phyloP scores from a whole-genome alignment of 2,113 vertebrate species.

The Xenopus laevis region DNA sequence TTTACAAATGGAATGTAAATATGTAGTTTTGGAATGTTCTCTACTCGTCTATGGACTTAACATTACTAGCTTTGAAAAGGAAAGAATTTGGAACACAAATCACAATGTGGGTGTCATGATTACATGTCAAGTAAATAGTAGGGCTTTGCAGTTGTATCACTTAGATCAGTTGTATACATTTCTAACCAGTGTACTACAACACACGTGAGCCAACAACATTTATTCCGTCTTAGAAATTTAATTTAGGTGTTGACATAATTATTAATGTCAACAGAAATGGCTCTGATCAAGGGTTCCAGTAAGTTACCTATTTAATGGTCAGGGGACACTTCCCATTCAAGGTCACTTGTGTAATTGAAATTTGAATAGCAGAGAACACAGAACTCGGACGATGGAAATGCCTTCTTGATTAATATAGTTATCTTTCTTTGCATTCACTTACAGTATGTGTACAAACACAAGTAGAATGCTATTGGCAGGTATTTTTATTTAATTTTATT shows the following conservation, averaged over 20 bases:
- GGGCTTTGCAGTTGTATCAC: not conserved
- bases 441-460: constrained; percentile 10
- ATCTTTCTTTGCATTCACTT: constrained; percentile 48
- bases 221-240: constrained; percentile 8
- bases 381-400: constrained; percentile 51
- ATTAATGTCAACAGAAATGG: constrained; percentile 24
- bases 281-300: constrained; percentile 21
- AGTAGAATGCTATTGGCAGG: constrained; percentile 4
- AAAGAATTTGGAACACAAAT: too few relatives aligned
- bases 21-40: too few relatives aligned
- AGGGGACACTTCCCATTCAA: constrained; percentile 48
- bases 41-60: too few relatives aligned
- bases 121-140: too few relatives aligned
- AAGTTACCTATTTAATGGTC: constrained; percentile 42
- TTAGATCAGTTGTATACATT: not conserved
- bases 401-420: constrained; percentile 50
- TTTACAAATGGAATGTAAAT: too few relatives aligned
- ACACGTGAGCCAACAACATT: not conserved
- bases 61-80: too few relatives aligned
- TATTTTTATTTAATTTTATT: not conserved
- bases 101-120: too few relatives aligned
- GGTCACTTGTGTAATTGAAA: constrained; percentile 50
- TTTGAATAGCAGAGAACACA: constrained; percentile 45
- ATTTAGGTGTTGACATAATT: constrained; percentile 29
- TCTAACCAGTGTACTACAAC: not conserved